phyloP scores from a whole-genome alignment of 2,888 invertebrate species.

The Sinopyrophorus schimmeli region DNA sequence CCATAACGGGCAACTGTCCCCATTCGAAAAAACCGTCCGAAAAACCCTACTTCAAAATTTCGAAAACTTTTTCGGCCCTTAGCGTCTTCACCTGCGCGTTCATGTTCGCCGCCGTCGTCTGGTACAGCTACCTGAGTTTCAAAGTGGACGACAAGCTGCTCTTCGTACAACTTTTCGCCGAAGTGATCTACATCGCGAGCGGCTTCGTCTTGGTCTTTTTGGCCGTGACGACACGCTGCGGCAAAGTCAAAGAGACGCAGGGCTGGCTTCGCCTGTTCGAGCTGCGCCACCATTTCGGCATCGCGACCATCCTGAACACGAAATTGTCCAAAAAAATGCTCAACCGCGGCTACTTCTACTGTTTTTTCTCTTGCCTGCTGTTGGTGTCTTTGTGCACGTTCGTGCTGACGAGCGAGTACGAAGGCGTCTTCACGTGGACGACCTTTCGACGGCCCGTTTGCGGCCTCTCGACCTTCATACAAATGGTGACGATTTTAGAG shows the following conservation, averaged over 20 bases:
- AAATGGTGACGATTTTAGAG: slow-evolving; percentile 14
- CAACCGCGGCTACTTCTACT: background rate
- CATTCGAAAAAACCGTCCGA: slow-evolving; percentile 15
- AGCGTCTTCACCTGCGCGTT: slow-evolving; percentile 1
- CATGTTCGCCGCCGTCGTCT: slow-evolving; percentile 14
- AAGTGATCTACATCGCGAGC: slow-evolving; percentile 23
- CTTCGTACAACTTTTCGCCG: slow-evolving; percentile 18
- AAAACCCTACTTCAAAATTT: background rate
- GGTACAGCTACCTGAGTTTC: slow-evolving; percentile 11
- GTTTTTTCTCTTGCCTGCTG: slow-evolving; percentile 1
- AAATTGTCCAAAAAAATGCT: slow-evolving; percentile 7
- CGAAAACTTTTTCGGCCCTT: background rate
- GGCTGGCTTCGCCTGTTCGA: slow-evolving; percentile 24
- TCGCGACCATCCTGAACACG: slow-evolving; percentile 16
- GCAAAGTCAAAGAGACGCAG: slow-evolving; percentile 22
- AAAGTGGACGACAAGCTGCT: slow-evolving; percentile 4
- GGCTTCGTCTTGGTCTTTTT: slow-evolving; percentile 15
- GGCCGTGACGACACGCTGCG: slow-evolving; percentile 10
- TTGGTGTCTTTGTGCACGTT: slow-evolving; percentile 7
- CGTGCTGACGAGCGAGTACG: slow-evolving; percentile 3
- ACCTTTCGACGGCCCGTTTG: slow-evolving; percentile 11
- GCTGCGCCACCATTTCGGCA: slow-evolving; percentile 17
- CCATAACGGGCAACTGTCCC: slow-evolving; percentile 17
- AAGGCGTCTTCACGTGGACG: slow-evolving; percentile 4
- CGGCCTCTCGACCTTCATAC: slow-evolving; percentile 8